Base-by-base conservation (phyloP, 1,140 invertebrate genomes). In the Cyclina sinensis region DNA sequence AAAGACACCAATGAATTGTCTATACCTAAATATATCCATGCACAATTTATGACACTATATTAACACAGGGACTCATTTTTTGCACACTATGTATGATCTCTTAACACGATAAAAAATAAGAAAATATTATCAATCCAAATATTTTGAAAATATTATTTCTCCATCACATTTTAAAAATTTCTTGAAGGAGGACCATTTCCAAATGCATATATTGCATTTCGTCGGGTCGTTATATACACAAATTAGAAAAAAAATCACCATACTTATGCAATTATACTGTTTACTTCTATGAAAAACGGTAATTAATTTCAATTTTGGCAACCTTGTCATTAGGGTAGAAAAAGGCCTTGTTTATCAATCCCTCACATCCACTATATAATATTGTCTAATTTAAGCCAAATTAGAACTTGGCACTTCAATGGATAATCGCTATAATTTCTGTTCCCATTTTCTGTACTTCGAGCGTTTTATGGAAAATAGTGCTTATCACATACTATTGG, bases 271-370 rank as follows among this genome's bases (percentile, higher is more conserved):
- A 84, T 84, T 84, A 84, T 54, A 57, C 46, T 35, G 39, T 74
- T 84, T 73, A 73, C 68, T 46, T 74, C 65, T 32, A 84, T 84
- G 82, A 73, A 70, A 54, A 37, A 84, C 35, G 35, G 68, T 84
- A 84, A 84, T 84, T 84, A 84, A 84, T 84, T 84, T 84, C 82
- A 73, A 84, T 84, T 84, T 84, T 70, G 62, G 68, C 43, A 84
- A 70, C 82, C 82, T 84, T 84, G 82, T 73, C 65, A 84, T 84
- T 73, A 84, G 30, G 27, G 32, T 0, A 32, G 27, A 14, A 84
- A 48, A 73, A n/a, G 37, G 68, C 82, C 62, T 84, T 84, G 82
- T 84, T 84, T 84, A 84, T 84, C 62, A 73, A 84, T 14, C 32
- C 37, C 35, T 48, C 18, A 48, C 59, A 54, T 70, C 82, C 43